Conservation (phyloP, 1,140 invertebrate genomes). For the Holotrichia oblita region DNA sequence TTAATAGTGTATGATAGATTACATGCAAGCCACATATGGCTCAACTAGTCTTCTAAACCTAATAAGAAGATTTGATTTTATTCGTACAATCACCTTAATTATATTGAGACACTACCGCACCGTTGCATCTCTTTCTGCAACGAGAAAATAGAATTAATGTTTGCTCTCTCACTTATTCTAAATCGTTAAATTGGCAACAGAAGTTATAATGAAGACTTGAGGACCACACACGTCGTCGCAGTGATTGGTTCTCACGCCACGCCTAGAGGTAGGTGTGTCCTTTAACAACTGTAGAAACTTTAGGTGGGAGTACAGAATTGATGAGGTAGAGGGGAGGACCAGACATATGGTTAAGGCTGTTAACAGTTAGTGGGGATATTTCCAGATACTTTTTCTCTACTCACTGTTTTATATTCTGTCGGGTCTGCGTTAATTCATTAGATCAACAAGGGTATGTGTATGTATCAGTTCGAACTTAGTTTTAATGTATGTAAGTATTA, state of each 20-base stretch:
- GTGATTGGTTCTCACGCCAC: slow-evolving; percentile 56
- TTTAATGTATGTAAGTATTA: not conserved
- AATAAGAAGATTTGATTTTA: slow-evolving; percentile 50
- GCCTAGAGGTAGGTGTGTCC: slow-evolving; percentile 39
- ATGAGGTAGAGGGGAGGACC: not conserved
- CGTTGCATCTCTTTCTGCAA: not conserved
- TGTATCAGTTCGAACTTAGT: not conserved
- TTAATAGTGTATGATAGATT: slow-evolving; percentile 40
- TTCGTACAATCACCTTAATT: slow-evolving; percentile 48
- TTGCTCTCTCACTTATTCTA: slow-evolving; percentile 33
- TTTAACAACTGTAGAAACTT: slow-evolving; percentile 2
- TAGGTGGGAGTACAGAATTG: slow-evolving; percentile 27
- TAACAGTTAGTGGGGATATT: not conserved
- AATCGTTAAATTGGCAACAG: slow-evolving; percentile 59
- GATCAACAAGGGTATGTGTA: slow-evolving; percentile 17
- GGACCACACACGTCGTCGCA: slow-evolving; percentile 59
- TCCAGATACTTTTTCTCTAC: not conserved
- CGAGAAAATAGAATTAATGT: not conserved
- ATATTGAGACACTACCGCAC: slow-evolving; percentile 43
- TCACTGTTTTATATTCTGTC: slow-evolving; percentile 7
- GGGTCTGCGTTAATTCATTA: slow-evolving; percentile 9
- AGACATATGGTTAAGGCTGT: not conserved
- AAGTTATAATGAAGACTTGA: slow-evolving; percentile 59
- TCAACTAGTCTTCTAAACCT: slow-evolving; percentile 25
- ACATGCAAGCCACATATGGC: slow-evolving; percentile 31